These are phyloP conservation scores for Cyphomyrus discorhynchus DNA, from an alignment of 2,113 vertebrate species.

Conservation along the genomic window DNA sequence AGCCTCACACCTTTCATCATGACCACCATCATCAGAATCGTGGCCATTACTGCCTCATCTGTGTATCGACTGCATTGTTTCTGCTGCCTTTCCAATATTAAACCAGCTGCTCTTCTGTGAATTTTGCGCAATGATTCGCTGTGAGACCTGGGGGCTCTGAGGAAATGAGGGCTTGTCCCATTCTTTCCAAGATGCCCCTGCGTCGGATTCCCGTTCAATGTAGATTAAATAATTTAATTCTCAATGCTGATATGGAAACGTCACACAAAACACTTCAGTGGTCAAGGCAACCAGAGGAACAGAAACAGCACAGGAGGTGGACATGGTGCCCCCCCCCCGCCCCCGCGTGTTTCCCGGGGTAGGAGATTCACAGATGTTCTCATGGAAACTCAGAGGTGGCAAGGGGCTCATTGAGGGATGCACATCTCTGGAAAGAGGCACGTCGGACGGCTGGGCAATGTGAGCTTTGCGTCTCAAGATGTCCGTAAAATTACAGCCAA, in stretches of 20 bases:
- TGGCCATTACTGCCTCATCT: background rate
- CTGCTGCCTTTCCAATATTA: slow-evolving; percentile 4
- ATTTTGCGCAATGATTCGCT: slow-evolving; percentile 52
- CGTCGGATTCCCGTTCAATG: slow-evolving; percentile 35
- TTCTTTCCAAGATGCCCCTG: slow-evolving; percentile 24
- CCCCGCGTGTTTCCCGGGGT: background rate
- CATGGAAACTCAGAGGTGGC: background rate
- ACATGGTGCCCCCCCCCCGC: background rate
- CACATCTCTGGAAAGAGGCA: slow-evolving; percentile 33
- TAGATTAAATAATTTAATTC: slow-evolving; percentile 53
- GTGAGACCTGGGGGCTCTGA: slow-evolving; percentile 47
- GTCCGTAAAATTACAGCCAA: slow-evolving; percentile 51
- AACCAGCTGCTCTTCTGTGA: background rate
- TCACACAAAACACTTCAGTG: slow-evolving; percentile 55
- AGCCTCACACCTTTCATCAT: background rate
- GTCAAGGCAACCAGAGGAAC: slow-evolving; percentile 50
- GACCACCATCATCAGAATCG: background rate
- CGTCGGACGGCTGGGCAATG: slow-evolving; percentile 49
- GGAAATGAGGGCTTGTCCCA: slow-evolving; percentile 34
- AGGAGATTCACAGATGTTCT: background rate
- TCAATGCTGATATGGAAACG: slow-evolving; percentile 51
- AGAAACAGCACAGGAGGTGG: slow-evolving; percentile 31
- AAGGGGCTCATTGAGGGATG: background rate
- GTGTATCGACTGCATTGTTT: background rate
- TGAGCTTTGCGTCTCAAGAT: slow-evolving; percentile 61